Percentiles rank a stretch among this genome's conserved stretches.
Evolutionary conservation across 2,888 invertebrate species (phyloP).

Genomic region (Oconnorella tubifera): DNA sequence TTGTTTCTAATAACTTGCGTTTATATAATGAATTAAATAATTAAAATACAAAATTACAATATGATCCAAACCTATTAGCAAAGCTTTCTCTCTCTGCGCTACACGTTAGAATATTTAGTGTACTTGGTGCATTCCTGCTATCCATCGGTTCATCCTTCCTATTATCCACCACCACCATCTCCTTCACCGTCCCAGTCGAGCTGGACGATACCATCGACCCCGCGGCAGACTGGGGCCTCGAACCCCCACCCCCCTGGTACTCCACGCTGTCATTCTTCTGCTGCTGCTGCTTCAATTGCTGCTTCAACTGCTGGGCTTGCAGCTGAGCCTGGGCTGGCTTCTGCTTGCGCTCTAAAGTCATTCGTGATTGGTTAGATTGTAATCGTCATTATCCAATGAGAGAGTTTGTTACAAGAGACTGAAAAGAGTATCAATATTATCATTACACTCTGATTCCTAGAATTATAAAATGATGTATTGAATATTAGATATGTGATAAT

Average conservation of each 20-base stretch:
- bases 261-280: not conserved
- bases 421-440: no score
- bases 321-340: no score
- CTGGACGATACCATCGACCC: not conserved
- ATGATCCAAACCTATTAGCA: conserved; percentile 55
- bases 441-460: no score
- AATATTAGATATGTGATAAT: no score
- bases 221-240: not conserved
- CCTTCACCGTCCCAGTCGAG: conserved; percentile 6
- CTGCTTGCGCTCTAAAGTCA: not conserved
- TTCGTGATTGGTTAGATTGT: not conserved
- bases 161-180: no score
- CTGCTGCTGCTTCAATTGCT: not conserved
- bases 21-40: not conserved
- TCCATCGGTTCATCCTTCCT: conserved; percentile 55
- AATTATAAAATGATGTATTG: no score
- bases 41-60: conserved; percentile 21
- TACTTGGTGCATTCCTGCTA: conserved; percentile 53
- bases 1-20: no score
- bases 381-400: no score
- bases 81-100: conserved; percentile 53
- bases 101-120: conserved; percentile 50
- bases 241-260: not conserved
- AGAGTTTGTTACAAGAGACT: no score
- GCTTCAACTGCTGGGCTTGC: not conserved